phyloP scores from a whole-genome alignment of 2,113 vertebrate genomes.

The Platysteira castanea region DNA sequence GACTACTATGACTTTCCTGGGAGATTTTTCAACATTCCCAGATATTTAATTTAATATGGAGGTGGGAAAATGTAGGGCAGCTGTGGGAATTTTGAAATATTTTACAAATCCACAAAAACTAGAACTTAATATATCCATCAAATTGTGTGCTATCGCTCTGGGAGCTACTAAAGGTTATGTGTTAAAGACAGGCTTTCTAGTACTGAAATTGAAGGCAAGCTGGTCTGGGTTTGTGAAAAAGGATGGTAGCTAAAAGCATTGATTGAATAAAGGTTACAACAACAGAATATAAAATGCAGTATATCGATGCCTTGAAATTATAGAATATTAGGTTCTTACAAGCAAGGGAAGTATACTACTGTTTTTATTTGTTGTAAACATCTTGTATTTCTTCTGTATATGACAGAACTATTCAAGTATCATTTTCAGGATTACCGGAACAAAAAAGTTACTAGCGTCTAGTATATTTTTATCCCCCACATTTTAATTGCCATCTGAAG shows the following conservation, averaged over 20 bases:
- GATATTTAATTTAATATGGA: neutral
- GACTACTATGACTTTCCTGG: neutral
- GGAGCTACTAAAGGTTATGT: neutral
- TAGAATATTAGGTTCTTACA: neutral
- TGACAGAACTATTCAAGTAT: neutral
- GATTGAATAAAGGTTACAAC: neutral
- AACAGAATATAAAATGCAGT: neutral
- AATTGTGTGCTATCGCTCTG: neutral
- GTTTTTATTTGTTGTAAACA: neutral
- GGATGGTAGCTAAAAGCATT: neutral
- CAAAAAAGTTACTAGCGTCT: neutral
- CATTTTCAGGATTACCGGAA: neutral
- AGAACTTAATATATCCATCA: neutral
- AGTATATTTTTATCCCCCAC: neutral
- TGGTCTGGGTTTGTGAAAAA: neutral
- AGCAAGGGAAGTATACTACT: neutral
- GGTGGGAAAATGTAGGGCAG: neutral
- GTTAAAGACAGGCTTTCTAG: neutral
- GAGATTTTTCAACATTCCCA: neutral
- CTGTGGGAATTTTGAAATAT: neutral
- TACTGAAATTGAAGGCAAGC: neutral
- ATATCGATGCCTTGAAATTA: neutral
- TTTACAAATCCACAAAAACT: neutral
- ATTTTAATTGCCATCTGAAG: conserved; percentile 6
- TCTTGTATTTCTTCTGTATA: neutral